phyloP scores from a whole-genome alignment of 2,888 invertebrate genomes.

The Cylloceria caligata region DNA sequence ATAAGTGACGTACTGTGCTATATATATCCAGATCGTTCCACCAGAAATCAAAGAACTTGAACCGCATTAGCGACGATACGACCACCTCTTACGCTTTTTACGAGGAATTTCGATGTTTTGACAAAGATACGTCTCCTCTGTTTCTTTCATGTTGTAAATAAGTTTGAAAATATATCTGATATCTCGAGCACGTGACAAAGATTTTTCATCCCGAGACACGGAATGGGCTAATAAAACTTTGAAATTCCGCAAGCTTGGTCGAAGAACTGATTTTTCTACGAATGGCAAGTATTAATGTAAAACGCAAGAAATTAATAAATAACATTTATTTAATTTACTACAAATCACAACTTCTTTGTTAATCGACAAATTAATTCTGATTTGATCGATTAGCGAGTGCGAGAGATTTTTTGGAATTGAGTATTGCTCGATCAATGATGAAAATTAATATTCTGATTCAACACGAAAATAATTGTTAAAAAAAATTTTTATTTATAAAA shows the following conservation, averaged over 20 bases:
- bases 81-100: constrained; percentile 15
- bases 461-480: too few species aligned
- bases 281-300: not conserved
- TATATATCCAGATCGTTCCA: constrained; percentile 52
- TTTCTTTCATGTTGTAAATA: not conserved
- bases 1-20: constrained; percentile 4
- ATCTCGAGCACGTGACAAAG: not conserved
- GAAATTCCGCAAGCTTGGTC: not conserved
- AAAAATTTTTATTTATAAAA: too few species aligned
- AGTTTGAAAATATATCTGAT: not conserved
- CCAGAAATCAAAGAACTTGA: constrained; percentile 50
- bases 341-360: not conserved
- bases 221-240: not conserved
- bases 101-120: constrained; percentile 7
- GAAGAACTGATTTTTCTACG: not conserved
- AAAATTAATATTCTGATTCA: too few species aligned
- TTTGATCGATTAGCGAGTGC: too few species aligned
- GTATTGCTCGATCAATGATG: too few species aligned
- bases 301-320: not conserved
- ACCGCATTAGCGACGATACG: constrained; percentile 5
- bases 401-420: too few species aligned
- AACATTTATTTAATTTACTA: not conserved
- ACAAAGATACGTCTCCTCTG: not conserved
- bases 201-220: not conserved
- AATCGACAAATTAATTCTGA: too few species aligned